A percentile compares a stretch with the other conserved stretches of the same genome.
Evolutionary conservation across 2,888 invertebrate species (phyloP).

Genomic region (Choreutis nemorana): DNA sequence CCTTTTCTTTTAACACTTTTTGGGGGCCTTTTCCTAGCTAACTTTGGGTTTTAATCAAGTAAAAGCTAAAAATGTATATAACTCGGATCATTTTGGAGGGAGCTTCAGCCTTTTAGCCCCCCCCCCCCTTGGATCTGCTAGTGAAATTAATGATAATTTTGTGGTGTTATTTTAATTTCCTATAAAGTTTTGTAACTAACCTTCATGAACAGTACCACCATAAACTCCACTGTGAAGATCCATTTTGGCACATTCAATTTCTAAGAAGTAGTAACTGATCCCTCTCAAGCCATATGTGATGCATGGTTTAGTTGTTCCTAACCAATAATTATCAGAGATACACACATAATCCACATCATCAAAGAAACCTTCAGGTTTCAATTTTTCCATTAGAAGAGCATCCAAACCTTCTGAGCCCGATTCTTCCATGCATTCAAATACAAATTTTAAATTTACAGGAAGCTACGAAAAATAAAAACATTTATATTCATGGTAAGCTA

Average conservation of each 20-base stretch:
- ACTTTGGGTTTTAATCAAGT: too few species aligned
- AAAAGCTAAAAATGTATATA: too few species aligned
- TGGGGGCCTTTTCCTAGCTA: too few species aligned
- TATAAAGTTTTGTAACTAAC: conserved; percentile 57
- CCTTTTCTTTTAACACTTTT: too few species aligned
- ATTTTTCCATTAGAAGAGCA: conserved; percentile 70
- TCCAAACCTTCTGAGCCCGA: conserved; percentile 96
- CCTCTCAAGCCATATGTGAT: conserved; percentile 96
- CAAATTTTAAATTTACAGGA: conserved; percentile 85
- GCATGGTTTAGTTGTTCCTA: conserved; percentile 96
- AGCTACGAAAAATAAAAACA: conserved; percentile 35
- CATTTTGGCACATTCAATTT: conserved; percentile 87
- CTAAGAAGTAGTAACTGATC: conserved; percentile 88
- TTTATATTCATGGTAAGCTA: conserved; percentile 1
- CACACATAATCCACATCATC: conserved; percentile 91
- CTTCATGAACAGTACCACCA: conserved; percentile 87
- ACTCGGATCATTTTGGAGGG: too few species aligned
- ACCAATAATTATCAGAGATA: conserved; percentile 99
- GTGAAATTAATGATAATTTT: too few species aligned
- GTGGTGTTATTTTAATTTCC: too few species aligned
- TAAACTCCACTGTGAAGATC: conserved; percentile 97
- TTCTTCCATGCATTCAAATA: conserved; percentile 99
- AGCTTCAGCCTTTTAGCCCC: too few species aligned
- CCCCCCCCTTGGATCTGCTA: too few species aligned
- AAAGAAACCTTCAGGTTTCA: conserved; percentile 76